phyloP scores from a whole-genome alignment of 1,140 invertebrate species.

The Caenorhabditis tropicalis region DNA sequence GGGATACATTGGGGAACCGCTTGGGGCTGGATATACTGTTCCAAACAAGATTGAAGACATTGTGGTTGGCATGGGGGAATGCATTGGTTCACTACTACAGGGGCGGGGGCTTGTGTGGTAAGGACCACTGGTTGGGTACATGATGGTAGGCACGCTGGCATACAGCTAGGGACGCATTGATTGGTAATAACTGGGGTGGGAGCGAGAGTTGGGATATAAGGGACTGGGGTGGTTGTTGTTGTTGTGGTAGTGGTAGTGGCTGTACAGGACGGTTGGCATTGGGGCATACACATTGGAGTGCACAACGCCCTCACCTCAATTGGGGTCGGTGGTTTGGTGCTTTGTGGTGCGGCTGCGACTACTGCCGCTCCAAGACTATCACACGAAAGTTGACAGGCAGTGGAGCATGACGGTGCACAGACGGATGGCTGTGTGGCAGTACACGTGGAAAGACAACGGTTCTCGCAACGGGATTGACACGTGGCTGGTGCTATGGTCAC shows the following conservation, averaged over 20 bases:
- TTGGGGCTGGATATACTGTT: neutral
- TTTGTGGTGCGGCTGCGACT: neutral
- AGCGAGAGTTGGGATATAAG: neutral
- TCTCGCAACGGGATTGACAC: constrained; percentile 47
- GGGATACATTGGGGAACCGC: neutral
- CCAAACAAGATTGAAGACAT: constrained; percentile 20
- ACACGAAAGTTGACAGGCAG: constrained; percentile 33
- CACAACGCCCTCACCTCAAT: constrained; percentile 33
- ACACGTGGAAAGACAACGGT: constrained; percentile 42
- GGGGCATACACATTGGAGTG: constrained; percentile 31
- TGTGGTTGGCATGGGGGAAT: constrained; percentile 16
- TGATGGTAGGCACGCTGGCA: constrained; percentile 40
- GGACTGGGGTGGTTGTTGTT: constrained; percentile 1
- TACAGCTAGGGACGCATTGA: constrained; percentile 30
- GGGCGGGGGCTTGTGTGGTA: constrained; percentile 4
- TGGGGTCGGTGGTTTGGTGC: neutral
- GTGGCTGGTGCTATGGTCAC: neutral
- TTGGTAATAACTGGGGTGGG: neutral
- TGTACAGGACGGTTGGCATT: constrained; percentile 35
- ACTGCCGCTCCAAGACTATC: neutral
- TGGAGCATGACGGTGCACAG: constrained; percentile 36
- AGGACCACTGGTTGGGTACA: constrained; percentile 35
- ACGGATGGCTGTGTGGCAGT: constrained; percentile 10
- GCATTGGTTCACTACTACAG: constrained; percentile 22
- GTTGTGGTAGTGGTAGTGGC: constrained; percentile 40